phyloP scores from a whole-genome alignment of 2,113 vertebrate genomes.

The Helogale parvula region DNA sequence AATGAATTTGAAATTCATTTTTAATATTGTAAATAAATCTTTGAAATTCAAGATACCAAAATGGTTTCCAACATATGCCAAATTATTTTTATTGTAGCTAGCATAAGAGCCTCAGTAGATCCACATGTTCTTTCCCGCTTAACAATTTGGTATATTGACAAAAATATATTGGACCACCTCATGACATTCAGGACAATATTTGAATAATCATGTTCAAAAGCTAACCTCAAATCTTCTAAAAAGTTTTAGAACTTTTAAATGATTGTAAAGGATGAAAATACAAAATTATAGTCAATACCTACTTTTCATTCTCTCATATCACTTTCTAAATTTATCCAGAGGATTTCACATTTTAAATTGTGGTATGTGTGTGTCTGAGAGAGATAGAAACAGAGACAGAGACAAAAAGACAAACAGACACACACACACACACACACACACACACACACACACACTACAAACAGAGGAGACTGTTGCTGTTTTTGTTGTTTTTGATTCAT shows the following conservation, averaged over 20 bases:
- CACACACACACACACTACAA: background rate
- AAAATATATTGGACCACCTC: background rate
- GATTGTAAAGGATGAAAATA: background rate
- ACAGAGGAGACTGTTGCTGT: background rate
- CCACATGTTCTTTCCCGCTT: background rate
- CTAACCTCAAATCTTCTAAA: background rate
- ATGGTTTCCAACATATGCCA: background rate
- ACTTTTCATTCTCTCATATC: background rate
- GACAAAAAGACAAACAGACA: background rate
- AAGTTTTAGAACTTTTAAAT: background rate
- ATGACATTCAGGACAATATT: background rate
- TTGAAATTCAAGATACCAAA: background rate
- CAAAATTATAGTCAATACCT: background rate
- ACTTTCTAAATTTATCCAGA: background rate
- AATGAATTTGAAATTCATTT: conserved; percentile 38
- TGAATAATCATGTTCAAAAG: background rate
- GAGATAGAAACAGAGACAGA: background rate
- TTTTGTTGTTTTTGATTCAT: background rate
- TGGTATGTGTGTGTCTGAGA: background rate
- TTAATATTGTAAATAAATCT: conserved; percentile 36
- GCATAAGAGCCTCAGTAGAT: background rate
- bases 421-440: too few relatives aligned
- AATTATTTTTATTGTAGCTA: background rate
- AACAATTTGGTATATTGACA: background rate
- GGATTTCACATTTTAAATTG: background rate